Evolutionary conservation across 2,888 invertebrate species (phyloP), one percentile per base, ranked within the genome.

Genomic region (Taenaris catops): DNA sequence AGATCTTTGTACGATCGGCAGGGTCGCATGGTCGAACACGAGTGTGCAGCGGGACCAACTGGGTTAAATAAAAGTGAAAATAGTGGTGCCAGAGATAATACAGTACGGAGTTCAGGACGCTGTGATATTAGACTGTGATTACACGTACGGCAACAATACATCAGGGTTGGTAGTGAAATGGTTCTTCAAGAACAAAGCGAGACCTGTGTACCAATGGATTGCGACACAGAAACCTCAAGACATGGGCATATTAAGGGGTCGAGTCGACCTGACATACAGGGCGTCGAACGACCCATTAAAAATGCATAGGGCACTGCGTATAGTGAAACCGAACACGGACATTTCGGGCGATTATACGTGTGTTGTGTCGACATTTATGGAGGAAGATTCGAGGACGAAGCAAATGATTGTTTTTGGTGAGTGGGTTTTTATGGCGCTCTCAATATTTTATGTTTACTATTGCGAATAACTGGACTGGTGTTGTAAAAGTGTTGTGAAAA

Each of bases 161-260:
- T 74, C 88, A 0, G 92, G 92, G 4, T 75, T 94, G 17, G 91
- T 93, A 36, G 91, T 94, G 14, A 93, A 94, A 73, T 94, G 94
- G 94, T 93, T 90, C 70, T 89, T 91, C 59, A 91, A 90, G 64
- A 90, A 91, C 58, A 89, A 88, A 61, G 86, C 88, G 1, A 80
- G 90, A 37, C 89, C 91, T 3, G 91, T 94, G 28, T 94, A 94
- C 67, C 94, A 94, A 68, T 94, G 94, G 94, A 94, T 94, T 41
- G 91, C 90, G 8, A 89, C 90, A 1, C 87, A 89, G 48, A 87
- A 88, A 44, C 93, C 93, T 0, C 91, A 91, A 56, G 91, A 90
- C 34, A 81, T 92, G 53, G 92, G 91, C 2, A 80, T 86, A 27
- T 51, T 87, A 36, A 68, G 86, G 35, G 76, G 78, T 10, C 64